These are phyloP conservation scores for Amazona vittata DNA, from an alignment of 2,113 vertebrate genomes.

Conservation along the genomic window DNA sequence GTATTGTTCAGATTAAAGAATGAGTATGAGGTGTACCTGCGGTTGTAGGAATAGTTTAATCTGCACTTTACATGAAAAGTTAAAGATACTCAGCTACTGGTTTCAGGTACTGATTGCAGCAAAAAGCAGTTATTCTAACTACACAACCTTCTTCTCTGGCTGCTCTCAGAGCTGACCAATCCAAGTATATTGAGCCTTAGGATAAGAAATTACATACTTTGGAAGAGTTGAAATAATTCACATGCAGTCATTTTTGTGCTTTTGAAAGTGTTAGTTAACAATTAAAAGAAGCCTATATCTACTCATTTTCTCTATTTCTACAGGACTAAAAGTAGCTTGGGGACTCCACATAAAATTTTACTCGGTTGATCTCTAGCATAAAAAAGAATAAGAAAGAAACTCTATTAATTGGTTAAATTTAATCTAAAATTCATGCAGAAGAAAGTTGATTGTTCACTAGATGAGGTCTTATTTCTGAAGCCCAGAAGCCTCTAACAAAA, in stretches of 20 bases:
- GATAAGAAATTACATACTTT: background rate
- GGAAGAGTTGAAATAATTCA: background rate
- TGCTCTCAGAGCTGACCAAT: background rate
- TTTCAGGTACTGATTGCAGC: background rate
- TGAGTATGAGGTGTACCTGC: background rate
- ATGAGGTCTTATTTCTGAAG: conserved; percentile 9
- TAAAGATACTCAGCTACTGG: background rate
- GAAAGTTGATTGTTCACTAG: background rate
- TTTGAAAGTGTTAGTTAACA: background rate
- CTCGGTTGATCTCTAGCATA: background rate
- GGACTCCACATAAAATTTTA: background rate
- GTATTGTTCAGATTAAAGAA: background rate
- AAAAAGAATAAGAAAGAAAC: background rate
- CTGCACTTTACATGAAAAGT: background rate
- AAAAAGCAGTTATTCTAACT: conserved; percentile 10
- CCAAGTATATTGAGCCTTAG: background rate
- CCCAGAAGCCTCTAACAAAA: background rate
- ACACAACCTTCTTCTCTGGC: background rate
- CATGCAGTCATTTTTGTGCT: background rate
- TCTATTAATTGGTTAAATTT: conserved; percentile 31
- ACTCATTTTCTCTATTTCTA: background rate
- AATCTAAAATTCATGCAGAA: conserved; percentile 20
- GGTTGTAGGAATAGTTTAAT: background rate
- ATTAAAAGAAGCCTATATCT: background rate
- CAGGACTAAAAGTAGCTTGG: background rate